These are phyloP conservation scores for Erinaceus europaeus DNA, from an alignment of 2,113 vertebrate species.

Conservation along the genomic window DNA sequence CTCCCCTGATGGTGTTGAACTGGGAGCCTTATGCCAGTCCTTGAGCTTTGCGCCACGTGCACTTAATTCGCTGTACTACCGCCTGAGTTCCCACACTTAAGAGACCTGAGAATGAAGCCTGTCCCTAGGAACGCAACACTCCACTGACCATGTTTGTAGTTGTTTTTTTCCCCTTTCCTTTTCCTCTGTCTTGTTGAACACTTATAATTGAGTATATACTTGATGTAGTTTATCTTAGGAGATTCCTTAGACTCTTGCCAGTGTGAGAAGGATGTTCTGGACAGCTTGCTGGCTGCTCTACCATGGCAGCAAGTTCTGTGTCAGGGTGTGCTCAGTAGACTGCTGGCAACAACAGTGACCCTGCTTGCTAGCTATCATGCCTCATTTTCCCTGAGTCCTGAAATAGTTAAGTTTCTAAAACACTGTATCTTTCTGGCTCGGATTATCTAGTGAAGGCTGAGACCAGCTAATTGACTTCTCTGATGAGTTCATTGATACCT, in stretches of 20 bases:
- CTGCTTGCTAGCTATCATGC: background rate
- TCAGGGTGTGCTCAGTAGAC: background rate
- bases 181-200: background rate
- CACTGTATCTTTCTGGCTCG: background rate
- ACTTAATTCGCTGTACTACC: too few species aligned
- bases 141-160: too few species aligned
- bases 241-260: background rate
- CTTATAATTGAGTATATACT: background rate
- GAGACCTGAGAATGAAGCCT: background rate
- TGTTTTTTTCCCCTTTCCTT: background rate
- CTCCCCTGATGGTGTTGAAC: too few species aligned
- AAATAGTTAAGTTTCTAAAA: background rate
- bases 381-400: constrained; percentile 3
- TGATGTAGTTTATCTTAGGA: background rate
- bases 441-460: background rate
- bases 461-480: background rate
- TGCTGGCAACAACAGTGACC: background rate
- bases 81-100: too few species aligned
- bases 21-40: too few species aligned
- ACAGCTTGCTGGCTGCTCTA: background rate
- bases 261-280: background rate
- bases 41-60: too few species aligned
- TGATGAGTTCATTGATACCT: background rate
- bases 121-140: too few species aligned
- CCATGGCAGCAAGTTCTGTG: background rate